Conservation (phyloP, 2,797 vertebrate genomes). For the Macrochelys suwanniensis region DNA sequence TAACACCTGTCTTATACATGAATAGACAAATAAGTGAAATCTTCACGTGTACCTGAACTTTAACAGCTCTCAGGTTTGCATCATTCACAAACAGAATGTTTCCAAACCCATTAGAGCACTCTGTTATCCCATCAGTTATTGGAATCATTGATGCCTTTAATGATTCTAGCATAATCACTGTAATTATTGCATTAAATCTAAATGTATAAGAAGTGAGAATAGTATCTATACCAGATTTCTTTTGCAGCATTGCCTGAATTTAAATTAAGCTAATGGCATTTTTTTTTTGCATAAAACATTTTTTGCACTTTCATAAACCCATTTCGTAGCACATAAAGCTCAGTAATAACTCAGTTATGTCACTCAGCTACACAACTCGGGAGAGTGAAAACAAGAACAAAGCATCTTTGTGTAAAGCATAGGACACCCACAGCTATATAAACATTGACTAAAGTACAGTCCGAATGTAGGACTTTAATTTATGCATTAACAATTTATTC, state of each 20-base stretch:
- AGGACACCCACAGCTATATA: background rate
- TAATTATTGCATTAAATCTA: conserved; percentile 28
- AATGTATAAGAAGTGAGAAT: background rate
- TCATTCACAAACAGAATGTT: background rate
- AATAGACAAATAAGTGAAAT: background rate
- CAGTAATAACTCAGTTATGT: background rate
- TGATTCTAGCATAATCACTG: background rate
- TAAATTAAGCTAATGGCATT: conserved; percentile 3
- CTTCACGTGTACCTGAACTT: background rate
- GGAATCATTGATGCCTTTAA: conserved; percentile 8
- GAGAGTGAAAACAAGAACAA: conserved; percentile 21
- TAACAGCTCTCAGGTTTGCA: background rate
- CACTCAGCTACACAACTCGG: background rate
- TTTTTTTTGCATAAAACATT: conserved; percentile 18
- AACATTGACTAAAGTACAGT: conserved; percentile 14
- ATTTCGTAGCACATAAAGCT: background rate
- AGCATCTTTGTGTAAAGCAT: background rate
- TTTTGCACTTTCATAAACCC: conserved; percentile 43
- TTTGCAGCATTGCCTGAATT: conserved; percentile 9
- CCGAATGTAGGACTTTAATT: background rate
- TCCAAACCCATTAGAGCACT: background rate
- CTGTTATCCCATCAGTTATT: background rate
- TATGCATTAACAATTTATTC: background rate
- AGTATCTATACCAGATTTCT: background rate
- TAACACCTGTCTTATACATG: background rate